Conservation (phyloP, 2,113 vertebrate species). For the Lepus americanus region DNA sequence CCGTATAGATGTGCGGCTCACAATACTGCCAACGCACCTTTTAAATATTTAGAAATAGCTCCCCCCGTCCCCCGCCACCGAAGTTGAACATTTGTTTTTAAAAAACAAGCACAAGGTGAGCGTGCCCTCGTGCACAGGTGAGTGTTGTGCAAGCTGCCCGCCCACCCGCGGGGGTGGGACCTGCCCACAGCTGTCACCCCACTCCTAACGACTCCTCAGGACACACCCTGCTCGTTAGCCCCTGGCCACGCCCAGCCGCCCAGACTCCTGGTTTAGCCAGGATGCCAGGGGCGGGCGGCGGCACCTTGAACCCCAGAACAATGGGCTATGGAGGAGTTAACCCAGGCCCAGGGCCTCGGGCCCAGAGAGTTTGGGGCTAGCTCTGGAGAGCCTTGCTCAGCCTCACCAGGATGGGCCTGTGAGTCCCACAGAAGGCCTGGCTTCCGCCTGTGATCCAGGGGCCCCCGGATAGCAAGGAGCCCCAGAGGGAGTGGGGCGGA, state of each 20-base stretch:
- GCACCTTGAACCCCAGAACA: constrained; percentile 89
- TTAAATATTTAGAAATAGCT: constrained; percentile 53
- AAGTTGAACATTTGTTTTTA: constrained; percentile 66
- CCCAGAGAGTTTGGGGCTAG: background rate
- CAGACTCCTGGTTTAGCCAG: constrained; percentile 89
- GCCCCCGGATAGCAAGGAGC: background rate
- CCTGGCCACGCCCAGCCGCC: constrained; percentile 85
- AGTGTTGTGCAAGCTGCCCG: constrained; percentile 86
- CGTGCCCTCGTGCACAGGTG: constrained; percentile 74
- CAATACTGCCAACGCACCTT: background rate
- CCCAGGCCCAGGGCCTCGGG: constrained; percentile 82
- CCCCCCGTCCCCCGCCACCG: background rate
- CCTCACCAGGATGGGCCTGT: background rate
- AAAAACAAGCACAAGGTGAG: constrained; percentile 67
- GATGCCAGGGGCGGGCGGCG: constrained; percentile 85
- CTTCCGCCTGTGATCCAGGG: background rate
- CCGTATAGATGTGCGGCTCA: background rate
- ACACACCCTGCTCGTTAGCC: constrained; percentile 87
- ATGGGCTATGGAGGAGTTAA: constrained; percentile 85
- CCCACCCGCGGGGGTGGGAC: constrained; percentile 86
- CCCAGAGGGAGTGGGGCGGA: background rate
- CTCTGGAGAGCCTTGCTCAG: background rate
- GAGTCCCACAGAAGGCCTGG: background rate
- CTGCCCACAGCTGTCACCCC: constrained; percentile 87
- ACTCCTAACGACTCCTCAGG: constrained; percentile 86